phyloP scores from a whole-genome alignment of 2,113 vertebrate species.

The Atrichornis clamosus region DNA sequence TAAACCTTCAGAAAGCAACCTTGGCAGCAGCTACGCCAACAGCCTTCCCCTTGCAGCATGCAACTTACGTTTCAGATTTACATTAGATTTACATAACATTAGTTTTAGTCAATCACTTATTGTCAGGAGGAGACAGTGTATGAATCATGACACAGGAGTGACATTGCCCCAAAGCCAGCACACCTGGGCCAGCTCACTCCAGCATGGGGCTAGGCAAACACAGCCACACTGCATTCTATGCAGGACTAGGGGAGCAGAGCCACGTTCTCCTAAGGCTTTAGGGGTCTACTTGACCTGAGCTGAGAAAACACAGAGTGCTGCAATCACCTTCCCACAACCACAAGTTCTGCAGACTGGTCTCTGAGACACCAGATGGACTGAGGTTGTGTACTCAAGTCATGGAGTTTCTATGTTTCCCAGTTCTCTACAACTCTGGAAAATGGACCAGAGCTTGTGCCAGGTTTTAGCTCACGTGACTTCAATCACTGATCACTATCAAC shows the following conservation, averaged over 20 bases:
- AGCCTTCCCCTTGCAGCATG: neutral
- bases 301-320: neutral
- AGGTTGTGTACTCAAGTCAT: neutral
- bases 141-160: neutral
- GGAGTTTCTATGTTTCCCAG: neutral
- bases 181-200: neutral
- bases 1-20: neutral
- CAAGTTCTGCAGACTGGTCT: neutral
- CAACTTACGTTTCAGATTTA: neutral
- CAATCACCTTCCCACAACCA: neutral
- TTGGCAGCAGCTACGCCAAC: neutral
- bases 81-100: neutral
- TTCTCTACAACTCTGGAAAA: neutral
- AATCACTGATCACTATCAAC: neutral
- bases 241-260: neutral
- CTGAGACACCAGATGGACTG: neutral
- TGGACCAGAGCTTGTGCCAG: neutral
- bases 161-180: neutral
- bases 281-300: neutral
- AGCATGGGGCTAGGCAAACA: neutral
- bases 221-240: neutral
- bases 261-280: fast-evolving
- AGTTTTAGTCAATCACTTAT: neutral
- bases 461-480: neutral
- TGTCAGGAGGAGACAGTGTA: neutral